A percentile compares a stretch with the other conserved stretches of the same genome.
Conservation (phyloP, 2,888 invertebrate species). For the Tubiluchus corallicola region DNA sequence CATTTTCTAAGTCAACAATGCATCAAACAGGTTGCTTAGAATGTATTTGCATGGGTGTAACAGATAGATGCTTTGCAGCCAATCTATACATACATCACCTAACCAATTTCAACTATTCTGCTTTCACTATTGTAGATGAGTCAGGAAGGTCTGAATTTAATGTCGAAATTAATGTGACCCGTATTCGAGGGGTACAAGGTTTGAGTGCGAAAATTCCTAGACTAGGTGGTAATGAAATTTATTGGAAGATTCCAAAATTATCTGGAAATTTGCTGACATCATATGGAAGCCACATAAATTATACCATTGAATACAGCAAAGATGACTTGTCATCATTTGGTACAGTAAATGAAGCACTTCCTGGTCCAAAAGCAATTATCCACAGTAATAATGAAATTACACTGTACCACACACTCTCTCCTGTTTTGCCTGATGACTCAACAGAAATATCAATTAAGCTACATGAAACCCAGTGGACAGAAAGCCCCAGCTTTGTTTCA, state of each 20-base stretch:
- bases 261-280: not conserved
- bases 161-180: not conserved
- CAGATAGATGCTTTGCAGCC: not conserved
- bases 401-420: not conserved
- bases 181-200: not conserved
- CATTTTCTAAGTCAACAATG: not conserved
- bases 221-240: not conserved
- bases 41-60: conserved; percentile 1
- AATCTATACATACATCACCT: not conserved
- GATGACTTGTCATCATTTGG: not conserved
- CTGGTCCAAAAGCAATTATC: not conserved
- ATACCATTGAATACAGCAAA: not conserved
- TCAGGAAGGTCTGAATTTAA: not conserved
- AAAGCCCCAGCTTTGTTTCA: not conserved
- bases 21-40: not conserved
- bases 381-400: not conserved
- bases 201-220: not conserved
- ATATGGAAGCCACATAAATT: not conserved
- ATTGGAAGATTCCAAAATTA: not conserved
- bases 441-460: not conserved
- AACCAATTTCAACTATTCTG: not conserved
- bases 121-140: not conserved
- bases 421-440: not conserved
- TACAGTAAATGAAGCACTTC: too few species aligned
- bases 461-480: not conserved